phyloP scores from a whole-genome alignment of 2,797 vertebrate species.

The Squalus acanthias region DNA sequence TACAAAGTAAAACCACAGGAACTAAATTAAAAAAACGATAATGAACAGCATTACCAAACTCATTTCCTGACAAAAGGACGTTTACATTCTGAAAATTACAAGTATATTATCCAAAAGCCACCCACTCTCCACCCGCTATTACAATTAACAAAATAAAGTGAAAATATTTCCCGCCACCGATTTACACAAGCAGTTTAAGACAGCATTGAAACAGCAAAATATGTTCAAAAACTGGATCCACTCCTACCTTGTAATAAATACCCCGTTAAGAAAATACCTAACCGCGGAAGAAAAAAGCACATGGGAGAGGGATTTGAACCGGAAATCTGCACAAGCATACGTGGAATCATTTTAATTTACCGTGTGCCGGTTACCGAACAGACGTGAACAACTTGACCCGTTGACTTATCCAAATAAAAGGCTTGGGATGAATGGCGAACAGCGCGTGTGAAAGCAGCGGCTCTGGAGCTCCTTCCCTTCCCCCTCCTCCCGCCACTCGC shows the following conservation, averaged over 20 bases:
- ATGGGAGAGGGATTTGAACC: not conserved
- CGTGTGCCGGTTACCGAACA: not conserved
- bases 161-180: not conserved
- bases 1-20: not conserved
- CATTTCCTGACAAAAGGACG: not conserved
- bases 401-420: not conserved
- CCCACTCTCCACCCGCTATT: not conserved
- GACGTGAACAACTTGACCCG: not conserved
- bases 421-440: not conserved
- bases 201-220: not conserved
- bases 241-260: not conserved
- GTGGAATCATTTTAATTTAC: not conserved
- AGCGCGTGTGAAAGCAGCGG: not conserved
- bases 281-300: not conserved
- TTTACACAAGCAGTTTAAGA: not conserved
- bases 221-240: not conserved
- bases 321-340: not conserved
- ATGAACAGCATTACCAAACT: not conserved
- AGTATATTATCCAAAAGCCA: not conserved
- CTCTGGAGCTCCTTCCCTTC: not conserved
- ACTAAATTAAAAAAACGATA: not conserved
- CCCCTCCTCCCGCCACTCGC: not conserved
- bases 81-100: not conserved
- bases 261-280: not conserved
- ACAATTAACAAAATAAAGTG: not conserved